These are phyloP conservation scores for Julus scandinavius DNA, from an alignment of 2,888 invertebrate species.

Conservation along the genomic window DNA sequence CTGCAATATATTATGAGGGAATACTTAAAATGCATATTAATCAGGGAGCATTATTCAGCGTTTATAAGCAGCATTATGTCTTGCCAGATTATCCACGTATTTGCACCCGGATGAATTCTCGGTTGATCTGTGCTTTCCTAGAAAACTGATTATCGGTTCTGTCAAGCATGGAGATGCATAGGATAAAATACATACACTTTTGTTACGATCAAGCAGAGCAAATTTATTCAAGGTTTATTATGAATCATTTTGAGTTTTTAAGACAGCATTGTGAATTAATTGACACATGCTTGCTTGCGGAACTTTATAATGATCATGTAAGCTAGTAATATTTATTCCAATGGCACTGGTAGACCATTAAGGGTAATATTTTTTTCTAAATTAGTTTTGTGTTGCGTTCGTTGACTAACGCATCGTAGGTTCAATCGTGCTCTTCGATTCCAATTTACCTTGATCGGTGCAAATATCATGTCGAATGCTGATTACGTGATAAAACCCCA, in stretches of 20 bases:
- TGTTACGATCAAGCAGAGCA: background rate
- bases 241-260: background rate
- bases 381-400: too few relatives aligned
- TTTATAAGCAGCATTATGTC: background rate
- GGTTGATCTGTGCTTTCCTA: background rate
- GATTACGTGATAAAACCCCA: background rate
- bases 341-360: too few relatives aligned
- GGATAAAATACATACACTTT: too few relatives aligned
- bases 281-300: too few relatives aligned
- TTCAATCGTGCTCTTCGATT: too few relatives aligned
- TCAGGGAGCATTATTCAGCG: conserved; percentile 26
- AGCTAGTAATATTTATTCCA: too few relatives aligned
- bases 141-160: background rate
- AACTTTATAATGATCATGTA: too few relatives aligned
- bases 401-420: too few relatives aligned
- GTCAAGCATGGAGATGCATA: too few relatives aligned
- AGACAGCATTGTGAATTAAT: too few relatives aligned
- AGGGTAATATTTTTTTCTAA: too few relatives aligned
- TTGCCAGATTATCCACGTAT: background rate
- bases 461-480: background rate
- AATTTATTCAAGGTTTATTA: background rate
- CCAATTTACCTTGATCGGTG: too few relatives aligned
- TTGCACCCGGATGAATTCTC: background rate
- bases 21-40: background rate
- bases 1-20: background rate